phyloP scores from a whole-genome alignment of 1,140 invertebrate genomes.

The Asobara japonica region DNA sequence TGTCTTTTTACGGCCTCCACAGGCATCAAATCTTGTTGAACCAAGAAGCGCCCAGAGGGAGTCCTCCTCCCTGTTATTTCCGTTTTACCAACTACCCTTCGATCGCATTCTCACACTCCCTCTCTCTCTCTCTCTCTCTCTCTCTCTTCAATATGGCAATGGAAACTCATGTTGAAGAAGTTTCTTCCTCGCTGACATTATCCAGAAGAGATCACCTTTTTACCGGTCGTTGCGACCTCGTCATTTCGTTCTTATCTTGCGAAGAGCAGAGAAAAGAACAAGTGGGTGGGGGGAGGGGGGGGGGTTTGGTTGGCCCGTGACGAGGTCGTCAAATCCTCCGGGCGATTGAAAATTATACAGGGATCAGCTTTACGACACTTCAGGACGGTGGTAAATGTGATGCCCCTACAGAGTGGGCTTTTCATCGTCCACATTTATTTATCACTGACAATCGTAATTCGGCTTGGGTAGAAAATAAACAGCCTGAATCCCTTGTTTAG shows the following conservation, averaged over 20 bases:
- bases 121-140: slow-evolving; percentile 33
- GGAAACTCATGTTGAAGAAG: slow-evolving; percentile 20
- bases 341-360: slow-evolving; percentile 68
- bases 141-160: not conserved
- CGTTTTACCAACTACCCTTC: slow-evolving; percentile 15
- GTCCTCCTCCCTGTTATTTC: not conserved
- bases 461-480: not conserved
- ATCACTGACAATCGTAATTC: not conserved
- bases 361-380: slow-evolving; percentile 65
- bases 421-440: not conserved
- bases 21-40: slow-evolving; percentile 38
- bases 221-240: slow-evolving; percentile 67
- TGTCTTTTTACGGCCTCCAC: slow-evolving; percentile 61
- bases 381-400: slow-evolving; percentile 7
- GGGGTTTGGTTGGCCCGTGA: slow-evolving; percentile 50
- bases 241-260: slow-evolving; percentile 66
- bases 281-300: slow-evolving; percentile 34
- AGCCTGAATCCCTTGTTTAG: too few species aligned
- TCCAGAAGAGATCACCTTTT: slow-evolving; percentile 65
- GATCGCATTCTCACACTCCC: slow-evolving; percentile 14
- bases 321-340: slow-evolving; percentile 65
- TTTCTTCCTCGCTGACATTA: slow-evolving; percentile 49
- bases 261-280: slow-evolving; percentile 45
- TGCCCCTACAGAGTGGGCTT: slow-evolving; percentile 43
- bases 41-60: not conserved